A percentile compares a stretch with the other conserved stretches of the same genome.
Evolutionary conservation across 2,888 invertebrate genomes (phyloP).

Genomic region (Epinotia bilunana): DNA sequence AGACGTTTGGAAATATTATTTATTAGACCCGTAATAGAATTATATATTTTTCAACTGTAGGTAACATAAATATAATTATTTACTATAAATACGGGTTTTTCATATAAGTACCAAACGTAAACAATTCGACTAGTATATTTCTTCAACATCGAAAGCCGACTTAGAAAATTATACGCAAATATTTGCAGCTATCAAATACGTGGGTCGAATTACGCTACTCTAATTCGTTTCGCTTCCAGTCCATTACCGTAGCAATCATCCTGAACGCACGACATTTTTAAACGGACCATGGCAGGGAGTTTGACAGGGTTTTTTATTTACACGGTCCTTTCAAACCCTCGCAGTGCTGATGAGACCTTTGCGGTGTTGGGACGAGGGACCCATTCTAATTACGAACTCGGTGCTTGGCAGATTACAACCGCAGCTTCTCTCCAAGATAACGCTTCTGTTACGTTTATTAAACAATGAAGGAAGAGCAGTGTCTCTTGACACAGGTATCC

Average conservation of each 20-base stretch:
- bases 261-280: conserved; percentile 32
- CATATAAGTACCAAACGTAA: not conserved
- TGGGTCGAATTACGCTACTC: conserved; percentile 21
- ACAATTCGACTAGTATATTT: not conserved
- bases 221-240: conserved; percentile 20
- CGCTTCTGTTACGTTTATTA: conserved; percentile 27
- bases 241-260: conserved; percentile 35
- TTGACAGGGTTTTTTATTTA: conserved; percentile 38
- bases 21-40: not conserved
- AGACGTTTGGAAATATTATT: not conserved
- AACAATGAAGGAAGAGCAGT: too few relatives aligned
- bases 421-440: conserved; percentile 47
- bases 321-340: conserved; percentile 44
- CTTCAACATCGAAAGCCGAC: conserved; percentile 8
- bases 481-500: too few relatives aligned
- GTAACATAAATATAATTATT: conserved; percentile 17
- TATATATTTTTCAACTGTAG: not conserved
- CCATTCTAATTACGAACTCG: conserved; percentile 66
- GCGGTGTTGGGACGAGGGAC: conserved; percentile 56
- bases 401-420: conserved; percentile 60
- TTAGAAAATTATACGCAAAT: conserved; percentile 25
- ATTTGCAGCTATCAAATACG: conserved; percentile 27
- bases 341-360: conserved; percentile 64
- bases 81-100: not conserved
- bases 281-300: conserved; percentile 19